Evolutionary conservation across 2,113 vertebrate genomes (phyloP), one percentile per base, ranked within the genome.

Genomic region (Phaethon lepturus): DNA sequence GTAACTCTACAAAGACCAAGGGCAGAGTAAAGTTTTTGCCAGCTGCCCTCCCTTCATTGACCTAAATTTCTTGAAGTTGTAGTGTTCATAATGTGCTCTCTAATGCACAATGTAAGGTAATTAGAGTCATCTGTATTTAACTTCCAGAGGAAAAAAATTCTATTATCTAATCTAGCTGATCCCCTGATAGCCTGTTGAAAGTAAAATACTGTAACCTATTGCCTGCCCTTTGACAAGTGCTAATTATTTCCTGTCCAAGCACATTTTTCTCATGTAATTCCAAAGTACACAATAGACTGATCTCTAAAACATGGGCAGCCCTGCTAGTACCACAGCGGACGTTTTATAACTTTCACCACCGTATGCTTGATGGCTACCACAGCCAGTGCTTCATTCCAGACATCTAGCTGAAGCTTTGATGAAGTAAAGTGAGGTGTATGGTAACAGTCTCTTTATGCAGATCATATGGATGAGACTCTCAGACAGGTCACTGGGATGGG

Each of bases 211-310:
- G 97, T 98, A 98, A 99, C 98, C 98, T 98, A 98, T 95, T 97
- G 98, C 98, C 96, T 98, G 98, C 98, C 98, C 97, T 97, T 98
- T 95, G 98, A 98, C 98, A 98, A 98, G 98, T 94, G 97, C 98
- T 97, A 97, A 99, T 98, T 98, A 98, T 98, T 99, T 99, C 98
- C 99, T 99, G 98, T 98, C 97, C 98, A 95, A 98, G 97, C 94
- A 97, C 97, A 94, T 98, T 97, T 98, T 96, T 96, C 96, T 96
- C 69, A 40, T 96, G 97, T 97, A 96, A 97, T 97, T 98, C 97
- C 94, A 90, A 96, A 95, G 96, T 96, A 96, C 96, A 98, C 97
- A 98, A 97, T 49, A 94, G 97, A 55, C 97, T 97, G 93, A 96
- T 94, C 91, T 98, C 96, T 95, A 64, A 80, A 96, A 95, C 83